Evolutionary conservation across 2,888 invertebrate species (phyloP), one percentile per base, ranked within the genome.

Genomic region (Hyalella azteca): DNA sequence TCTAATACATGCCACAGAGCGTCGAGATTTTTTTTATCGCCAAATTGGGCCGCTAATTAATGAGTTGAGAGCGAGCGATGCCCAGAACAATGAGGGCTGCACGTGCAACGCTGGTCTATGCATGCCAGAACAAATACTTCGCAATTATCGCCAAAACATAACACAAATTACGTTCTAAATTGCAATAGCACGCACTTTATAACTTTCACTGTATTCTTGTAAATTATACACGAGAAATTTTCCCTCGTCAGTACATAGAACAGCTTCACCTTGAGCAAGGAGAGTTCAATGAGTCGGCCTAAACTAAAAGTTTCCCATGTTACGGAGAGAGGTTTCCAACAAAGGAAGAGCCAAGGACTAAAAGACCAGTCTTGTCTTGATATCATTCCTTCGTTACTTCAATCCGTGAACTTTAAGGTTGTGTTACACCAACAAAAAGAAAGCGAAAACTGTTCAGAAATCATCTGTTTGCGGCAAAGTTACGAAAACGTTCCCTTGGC

Each of bases 31-130:
- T 66, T 66, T 66, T 36, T 15, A 29, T 7, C 66, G 19, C 66
- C 36, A 66, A 66, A 66, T 54, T 54, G 36, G 66, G 66, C n/a
- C 66, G 36, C 66, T 36, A 66, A 32, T 66, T n/a, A n/a, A 66
- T 22, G 36, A 59, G 59, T 26, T 29, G 59, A 66, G 66, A 66
- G 66, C 36, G 54, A 22, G 54, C 13, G 54, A 19, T 54, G 11
- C 9, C 54, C 54, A 29, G 54, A 54, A 54, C 54, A 54, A 29
- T 29, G 29, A 22, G 54, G 19, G 54, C 54, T 54, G 54, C 54
- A 26, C 54, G 54, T 54, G 54, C 26, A 26, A 54, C 19, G 29
- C 54, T 54, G 9, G 29, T 11, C 26, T 7, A 54, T 29, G 54
- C 54, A 1, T 26, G 54, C 54, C 26, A 26, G 11, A 29, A 29